These are phyloP conservation scores for Saccostrea echinata DNA, from an alignment of 1,140 invertebrate species.

Conservation along the genomic window DNA sequence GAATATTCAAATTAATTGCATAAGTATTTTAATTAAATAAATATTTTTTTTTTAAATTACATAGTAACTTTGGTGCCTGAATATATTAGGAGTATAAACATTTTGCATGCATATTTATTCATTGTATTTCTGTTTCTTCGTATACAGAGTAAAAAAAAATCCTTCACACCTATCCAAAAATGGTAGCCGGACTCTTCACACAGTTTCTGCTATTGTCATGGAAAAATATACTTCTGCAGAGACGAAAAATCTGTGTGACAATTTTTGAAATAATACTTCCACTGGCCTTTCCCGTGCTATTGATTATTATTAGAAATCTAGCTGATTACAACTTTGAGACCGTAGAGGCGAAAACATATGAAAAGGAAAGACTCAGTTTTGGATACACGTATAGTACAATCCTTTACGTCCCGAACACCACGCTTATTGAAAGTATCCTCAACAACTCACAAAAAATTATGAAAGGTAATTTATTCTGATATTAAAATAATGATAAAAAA, in stretches of 20 bases:
- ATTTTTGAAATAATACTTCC: conserved; percentile 2
- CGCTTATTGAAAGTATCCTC: neutral
- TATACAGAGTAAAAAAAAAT: too few species aligned
- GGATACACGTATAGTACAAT: neutral
- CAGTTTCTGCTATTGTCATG: neutral
- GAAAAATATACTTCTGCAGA: conserved; percentile 13
- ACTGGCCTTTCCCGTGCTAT: neutral
- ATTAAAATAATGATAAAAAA: too few species aligned
- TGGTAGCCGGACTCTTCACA: neutral
- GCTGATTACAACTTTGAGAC: neutral
- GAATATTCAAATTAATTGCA: too few species aligned
- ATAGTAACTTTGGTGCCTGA: too few species aligned
- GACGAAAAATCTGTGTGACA: conserved; percentile 14
- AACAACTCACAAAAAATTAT: neutral
- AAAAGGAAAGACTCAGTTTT: neutral
- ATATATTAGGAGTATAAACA: too few species aligned
- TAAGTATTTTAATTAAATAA: too few species aligned
- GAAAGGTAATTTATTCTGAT: neutral
- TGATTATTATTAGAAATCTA: neutral
- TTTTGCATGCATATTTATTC: too few species aligned
- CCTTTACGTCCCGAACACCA: neutral
- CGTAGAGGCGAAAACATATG: neutral
- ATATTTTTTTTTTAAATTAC: too few species aligned
- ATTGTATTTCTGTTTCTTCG: too few species aligned
- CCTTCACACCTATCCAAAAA: neutral